phyloP scores from a whole-genome alignment of 2,888 invertebrate genomes.

The Amphipoea lucens region DNA sequence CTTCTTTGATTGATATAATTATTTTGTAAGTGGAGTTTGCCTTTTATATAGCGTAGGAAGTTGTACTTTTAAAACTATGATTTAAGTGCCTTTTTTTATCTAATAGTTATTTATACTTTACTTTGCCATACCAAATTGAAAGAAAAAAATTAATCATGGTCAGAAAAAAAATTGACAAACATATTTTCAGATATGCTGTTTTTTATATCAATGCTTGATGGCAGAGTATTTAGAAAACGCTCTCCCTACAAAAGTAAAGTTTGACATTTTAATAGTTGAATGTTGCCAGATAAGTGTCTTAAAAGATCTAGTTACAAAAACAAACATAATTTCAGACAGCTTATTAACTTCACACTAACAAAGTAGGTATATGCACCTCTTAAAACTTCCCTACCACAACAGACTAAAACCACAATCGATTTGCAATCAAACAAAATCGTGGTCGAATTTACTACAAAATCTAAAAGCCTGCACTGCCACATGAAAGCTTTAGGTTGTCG shows the following conservation, averaged over 20 bases:
- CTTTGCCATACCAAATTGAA: too few species aligned
- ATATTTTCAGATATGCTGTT: too few species aligned
- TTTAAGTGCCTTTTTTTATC: too few species aligned
- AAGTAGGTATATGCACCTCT: not conserved
- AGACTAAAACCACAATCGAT: slow-evolving; percentile 2
- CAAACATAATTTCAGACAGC: not conserved
- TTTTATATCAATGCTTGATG: too few species aligned
- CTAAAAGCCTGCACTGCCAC: slow-evolving; percentile 39
- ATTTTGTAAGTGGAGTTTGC: slow-evolving; percentile 8
- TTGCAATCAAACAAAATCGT: slow-evolving; percentile 33
- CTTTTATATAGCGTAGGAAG: not conserved
- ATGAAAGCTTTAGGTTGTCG: slow-evolving; percentile 29
- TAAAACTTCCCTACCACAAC: not conserved
- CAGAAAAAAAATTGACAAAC: too few species aligned
- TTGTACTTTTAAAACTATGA: too few species aligned
- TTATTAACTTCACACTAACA: not conserved
- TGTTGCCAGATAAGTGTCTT: too few species aligned
- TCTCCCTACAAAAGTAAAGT: too few species aligned
- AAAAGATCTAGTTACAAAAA: not conserved
- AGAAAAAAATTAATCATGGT: too few species aligned
- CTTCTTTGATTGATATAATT: slow-evolving; percentile 46
- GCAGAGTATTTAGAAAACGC: too few species aligned
- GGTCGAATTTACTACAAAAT: slow-evolving; percentile 38
- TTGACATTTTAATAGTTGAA: not conserved
- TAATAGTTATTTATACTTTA: too few species aligned